A percentile compares a stretch with the other conserved stretches of the same genome.
Evolutionary conservation across 2,888 invertebrate species (phyloP).

Genomic region (Caenorhabditis sp.): DNA sequence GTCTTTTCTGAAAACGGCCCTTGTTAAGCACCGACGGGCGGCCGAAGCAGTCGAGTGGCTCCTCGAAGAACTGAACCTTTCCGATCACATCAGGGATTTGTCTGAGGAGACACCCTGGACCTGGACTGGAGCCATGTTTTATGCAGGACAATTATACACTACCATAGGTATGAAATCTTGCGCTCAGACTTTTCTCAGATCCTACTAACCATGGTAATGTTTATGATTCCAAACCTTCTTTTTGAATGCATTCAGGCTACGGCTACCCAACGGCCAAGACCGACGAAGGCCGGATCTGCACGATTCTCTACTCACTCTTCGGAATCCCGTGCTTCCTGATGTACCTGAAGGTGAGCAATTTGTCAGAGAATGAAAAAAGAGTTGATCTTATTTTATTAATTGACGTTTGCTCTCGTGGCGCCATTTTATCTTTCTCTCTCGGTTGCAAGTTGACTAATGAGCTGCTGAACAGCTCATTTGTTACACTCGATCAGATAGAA

Average conservation of each 20-base stretch:
- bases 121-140: constrained; percentile 76
- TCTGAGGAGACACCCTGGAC: constrained; percentile 73
- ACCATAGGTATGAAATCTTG: constrained; percentile 71
- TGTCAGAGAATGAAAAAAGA: constrained; percentile 41
- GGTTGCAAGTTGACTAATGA: constrained; percentile 44
- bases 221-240: no score
- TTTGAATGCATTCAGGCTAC: no score
- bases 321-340: constrained; percentile 78
- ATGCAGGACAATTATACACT: constrained; percentile 78
- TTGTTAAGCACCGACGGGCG: constrained; percentile 66
- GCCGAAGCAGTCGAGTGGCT: constrained; percentile 76
- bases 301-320: constrained; percentile 74
- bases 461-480: constrained; percentile 47
- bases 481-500: constrained; percentile 39
- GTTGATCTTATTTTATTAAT: constrained; percentile 40
- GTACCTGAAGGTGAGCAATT: constrained; percentile 67
- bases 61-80: constrained; percentile 75
- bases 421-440: background rate
- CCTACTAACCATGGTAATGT: no score
- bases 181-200: no score
- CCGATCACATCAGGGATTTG: constrained; percentile 70
- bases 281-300: constrained; percentile 68
- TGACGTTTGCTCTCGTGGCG: constrained; percentile 21
- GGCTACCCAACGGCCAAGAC: constrained; percentile 75
- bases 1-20: background rate